Evolutionary conservation across 2,888 invertebrate genomes (phyloP), one percentile per base, ranked within the genome.

Genomic region (Hoplodrina blanda): DNA sequence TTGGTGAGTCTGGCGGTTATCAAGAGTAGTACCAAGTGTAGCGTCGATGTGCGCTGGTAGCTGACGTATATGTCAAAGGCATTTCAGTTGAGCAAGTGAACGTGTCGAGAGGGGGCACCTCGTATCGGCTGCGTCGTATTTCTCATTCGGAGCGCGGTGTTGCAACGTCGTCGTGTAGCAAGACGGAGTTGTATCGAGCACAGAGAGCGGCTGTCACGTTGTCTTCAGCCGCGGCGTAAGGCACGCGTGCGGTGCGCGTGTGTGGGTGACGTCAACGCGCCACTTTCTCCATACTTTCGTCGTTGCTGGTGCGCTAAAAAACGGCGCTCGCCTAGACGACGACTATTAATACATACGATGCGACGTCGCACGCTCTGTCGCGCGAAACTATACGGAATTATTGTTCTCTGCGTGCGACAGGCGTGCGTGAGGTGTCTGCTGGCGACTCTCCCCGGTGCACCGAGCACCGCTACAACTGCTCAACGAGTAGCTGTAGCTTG

Each of bases 251-350:
- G 87, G 76, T 91, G 91, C 91, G 93, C 91, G 93, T 93, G 95
- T 94, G 94, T 94, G 95, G 73, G 94, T 95, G 94, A 95, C 95
- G 95, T 95, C 93, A 94, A 94, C 93, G 91, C 88, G 94, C 93
- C 95, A 96, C 96, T 96, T 96, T 96, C 96, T 94, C 96, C 92
- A 92, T 94, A 96, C 96, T 96, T 96, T 96, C 96, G 95, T 95
- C 95, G 95, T 89, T 91, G 93, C 89, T 92, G 89, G 90, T 91
- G 94, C 91, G 93, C 95, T 95, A 95, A 95, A 96, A 95, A 95
- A 94, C 91, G 75, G 83, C 90, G 89, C 92, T 90, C 91, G 90
- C 91, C 91, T 92, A 93, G 94, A 91, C 92, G 89, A 86, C 90
- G 88, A 89, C 92, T 92, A 92, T 92, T 92, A 93, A 94, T 93